phyloP scores from a whole-genome alignment of 2,113 vertebrate genomes.

The Lasiurus cinereus region DNA sequence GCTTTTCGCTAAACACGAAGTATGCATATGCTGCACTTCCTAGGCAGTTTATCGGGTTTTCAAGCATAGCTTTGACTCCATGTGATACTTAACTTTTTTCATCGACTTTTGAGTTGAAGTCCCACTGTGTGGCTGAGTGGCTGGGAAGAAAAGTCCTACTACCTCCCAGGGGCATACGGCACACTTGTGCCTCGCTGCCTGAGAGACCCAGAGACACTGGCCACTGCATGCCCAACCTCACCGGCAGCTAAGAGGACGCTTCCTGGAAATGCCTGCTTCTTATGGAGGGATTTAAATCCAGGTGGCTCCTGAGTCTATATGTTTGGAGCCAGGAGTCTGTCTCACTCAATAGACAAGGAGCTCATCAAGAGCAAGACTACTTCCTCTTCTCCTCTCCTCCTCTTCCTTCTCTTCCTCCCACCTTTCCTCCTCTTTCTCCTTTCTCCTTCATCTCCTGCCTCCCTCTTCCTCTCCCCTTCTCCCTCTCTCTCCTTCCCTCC shows the following conservation, averaged over 20 bases:
- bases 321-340: background rate
- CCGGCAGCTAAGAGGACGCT: background rate
- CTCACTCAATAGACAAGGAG: background rate
- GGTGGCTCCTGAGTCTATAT: background rate
- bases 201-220: background rate
- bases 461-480: no score
- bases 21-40: background rate
- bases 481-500: accelerated
- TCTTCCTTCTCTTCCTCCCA: no score
- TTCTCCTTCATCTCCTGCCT: no score
- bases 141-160: background rate
- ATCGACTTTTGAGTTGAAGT: background rate
- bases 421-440: background rate
- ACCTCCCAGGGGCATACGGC: background rate
- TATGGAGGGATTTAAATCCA: background rate
- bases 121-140: background rate
- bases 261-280: slow-evolving; percentile 22
- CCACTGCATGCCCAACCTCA: background rate
- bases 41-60: background rate
- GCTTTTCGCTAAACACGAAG: background rate
- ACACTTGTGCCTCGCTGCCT: accelerated
- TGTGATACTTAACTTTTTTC: background rate
- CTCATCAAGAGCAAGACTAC: background rate
- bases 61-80: background rate
- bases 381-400: background rate